phyloP scores from a whole-genome alignment of 2,888 invertebrate species.

The Micoletzkya japonica region DNA sequence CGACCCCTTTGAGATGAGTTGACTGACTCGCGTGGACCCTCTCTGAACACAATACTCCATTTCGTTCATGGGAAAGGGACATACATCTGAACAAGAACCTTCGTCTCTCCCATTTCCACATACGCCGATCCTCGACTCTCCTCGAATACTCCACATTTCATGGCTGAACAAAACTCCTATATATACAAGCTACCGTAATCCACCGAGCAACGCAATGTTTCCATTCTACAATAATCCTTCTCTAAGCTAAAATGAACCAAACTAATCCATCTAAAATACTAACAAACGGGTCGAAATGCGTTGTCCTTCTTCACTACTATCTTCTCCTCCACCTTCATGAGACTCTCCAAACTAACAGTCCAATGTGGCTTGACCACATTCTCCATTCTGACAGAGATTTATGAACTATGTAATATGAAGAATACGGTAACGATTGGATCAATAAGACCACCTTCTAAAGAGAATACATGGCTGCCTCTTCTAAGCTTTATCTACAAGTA shows the following conservation, averaged over 20 bases:
- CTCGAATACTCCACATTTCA: slow-evolving; percentile 46
- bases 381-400: no score
- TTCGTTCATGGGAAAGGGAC: not conserved
- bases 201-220: not conserved
- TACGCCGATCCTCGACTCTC: slow-evolving; percentile 45
- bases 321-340: slow-evolving; percentile 8
- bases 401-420: not conserved
- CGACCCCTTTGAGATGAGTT: slow-evolving; percentile 15
- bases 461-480: no score
- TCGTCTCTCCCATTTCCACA: slow-evolving; percentile 46
- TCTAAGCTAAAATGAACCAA: not conserved
- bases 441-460: not conserved
- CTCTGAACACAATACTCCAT: not conserved
- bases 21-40: slow-evolving; percentile 25
- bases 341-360: slow-evolving; percentile 11
- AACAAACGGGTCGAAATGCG: slow-evolving; percentile 18
- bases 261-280: not conserved
- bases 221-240: not conserved
- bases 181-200: not conserved
- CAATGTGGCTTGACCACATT: slow-evolving; percentile 27
- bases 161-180: slow-evolving; percentile 28
- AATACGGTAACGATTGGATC: not conserved
- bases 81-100: slow-evolving; percentile 44
- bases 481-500: not conserved
- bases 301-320: slow-evolving; percentile 13